phyloP scores from a whole-genome alignment of 2,797 vertebrate species.

The Adelosebastes latens region DNA sequence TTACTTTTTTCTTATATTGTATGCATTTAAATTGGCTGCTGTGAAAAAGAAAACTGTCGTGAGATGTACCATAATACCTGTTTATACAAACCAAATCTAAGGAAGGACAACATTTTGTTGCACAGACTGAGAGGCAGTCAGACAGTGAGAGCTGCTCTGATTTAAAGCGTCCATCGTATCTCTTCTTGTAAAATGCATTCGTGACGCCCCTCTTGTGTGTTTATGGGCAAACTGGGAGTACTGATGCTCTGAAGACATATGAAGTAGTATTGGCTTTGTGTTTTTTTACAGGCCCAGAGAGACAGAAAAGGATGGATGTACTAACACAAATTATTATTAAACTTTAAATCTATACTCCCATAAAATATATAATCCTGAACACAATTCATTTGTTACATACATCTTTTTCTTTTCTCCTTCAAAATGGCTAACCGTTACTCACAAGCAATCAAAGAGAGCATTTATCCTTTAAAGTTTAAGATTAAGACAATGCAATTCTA shows the following conservation, averaged over 20 bases:
- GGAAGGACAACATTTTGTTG: neutral
- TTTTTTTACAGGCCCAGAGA: conserved; percentile 16
- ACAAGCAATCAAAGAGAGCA: neutral
- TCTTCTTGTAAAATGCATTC: conserved; percentile 24
- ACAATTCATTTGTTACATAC: conserved; percentile 11
- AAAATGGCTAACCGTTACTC: neutral
- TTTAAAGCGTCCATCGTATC: neutral
- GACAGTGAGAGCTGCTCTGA: conserved; percentile 6
- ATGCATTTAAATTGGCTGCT: neutral
- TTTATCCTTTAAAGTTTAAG: neutral
- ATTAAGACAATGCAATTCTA: neutral
- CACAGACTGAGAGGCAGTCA: conserved; percentile 5
- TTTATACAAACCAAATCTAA: neutral
- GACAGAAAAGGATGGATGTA: neutral
- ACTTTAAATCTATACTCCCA: conserved; percentile 24
- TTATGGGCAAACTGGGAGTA: conserved; percentile 27
- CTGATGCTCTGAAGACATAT: conserved; percentile 2
- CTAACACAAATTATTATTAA: conserved; percentile 40
- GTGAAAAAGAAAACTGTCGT: neutral
- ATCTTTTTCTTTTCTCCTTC: neutral
- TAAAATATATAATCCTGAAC: conserved; percentile 4
- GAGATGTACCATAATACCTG: neutral
- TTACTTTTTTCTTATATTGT: neutral
- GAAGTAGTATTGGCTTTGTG: conserved; percentile 7
- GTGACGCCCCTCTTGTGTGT: conserved; percentile 13